Base-by-base conservation (phyloP, 2,113 vertebrate species). In the Natator depressus region DNA sequence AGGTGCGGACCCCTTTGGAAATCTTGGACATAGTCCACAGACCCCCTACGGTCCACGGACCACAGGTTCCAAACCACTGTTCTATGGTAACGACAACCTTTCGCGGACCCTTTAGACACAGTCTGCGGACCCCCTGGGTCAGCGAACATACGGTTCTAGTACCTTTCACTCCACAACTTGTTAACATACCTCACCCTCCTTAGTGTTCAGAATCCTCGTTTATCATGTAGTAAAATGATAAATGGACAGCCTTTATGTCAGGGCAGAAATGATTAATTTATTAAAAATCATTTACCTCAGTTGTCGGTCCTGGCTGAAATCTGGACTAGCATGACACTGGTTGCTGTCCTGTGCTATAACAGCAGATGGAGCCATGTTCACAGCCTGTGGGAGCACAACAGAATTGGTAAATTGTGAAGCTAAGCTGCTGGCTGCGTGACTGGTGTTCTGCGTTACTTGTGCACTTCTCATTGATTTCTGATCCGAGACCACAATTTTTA, bases 271-370 rank as follows among this genome's bases (percentile, higher is more conserved):
- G 25, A 46, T 47, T 46, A 72, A n/a, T 42, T 81, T 65, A 42
- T 69, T 79, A 78, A 25, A 84, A 53, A 62, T 53, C 5, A 83
- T 84, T 92, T 95, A 98, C 98, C 98, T 98, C 94, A 98, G 97
- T 95, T 98, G 98, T 92, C 97, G 97, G 83, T 98, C 98, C 3
- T 98, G 98, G 96, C 97, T 94, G 89, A 98, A 98, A 96, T 97
- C 98, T 1, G 97, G 84, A 85, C 90, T 93, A 54, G 95, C 85
- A n/a, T 95, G 97, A 94, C 96, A 92, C 62, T 90, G 97, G 83
- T 86, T 95, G 95, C 86, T 84, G 2, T 97, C 97, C 91, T 96
- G 97, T 42, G 95, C 29, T 84, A 91, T 14, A 10, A 91, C 88
- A 80, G 94, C 91, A 50, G 97, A 91, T 1, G 97, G 94, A n/a